phyloP scores from a whole-genome alignment of 2,797 vertebrate genomes.

The Melanotaenia boesemani region DNA sequence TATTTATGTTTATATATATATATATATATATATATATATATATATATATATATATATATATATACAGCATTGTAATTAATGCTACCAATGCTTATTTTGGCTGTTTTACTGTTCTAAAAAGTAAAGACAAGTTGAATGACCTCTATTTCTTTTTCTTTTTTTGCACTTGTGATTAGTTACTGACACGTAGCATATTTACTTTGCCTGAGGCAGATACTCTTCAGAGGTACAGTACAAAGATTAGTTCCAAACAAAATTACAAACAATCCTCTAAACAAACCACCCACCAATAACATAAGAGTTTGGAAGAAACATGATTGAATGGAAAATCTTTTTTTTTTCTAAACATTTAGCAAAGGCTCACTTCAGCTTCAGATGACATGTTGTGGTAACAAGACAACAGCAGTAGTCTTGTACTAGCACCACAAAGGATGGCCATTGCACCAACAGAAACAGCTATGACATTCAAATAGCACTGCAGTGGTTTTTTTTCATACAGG shows the following conservation, averaged over 20 bases:
- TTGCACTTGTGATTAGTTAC: conserved; percentile 51
- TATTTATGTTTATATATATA: too few species aligned
- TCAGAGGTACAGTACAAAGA: conserved; percentile 76
- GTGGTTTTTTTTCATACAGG: conserved; percentile 47
- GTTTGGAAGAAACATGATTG: conserved; percentile 33
- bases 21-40: too few species aligned
- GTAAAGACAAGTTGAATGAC: conserved; percentile 50
- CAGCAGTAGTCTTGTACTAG: conserved; percentile 52
- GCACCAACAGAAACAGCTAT: conserved; percentile 66
- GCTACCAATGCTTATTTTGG: conserved; percentile 12
- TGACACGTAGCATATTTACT: conserved; percentile 48
- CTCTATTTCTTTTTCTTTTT: conserved; percentile 49
- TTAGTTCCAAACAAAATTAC: conserved; percentile 62
- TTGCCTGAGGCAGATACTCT: conserved; percentile 62
- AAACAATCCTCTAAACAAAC: conserved; percentile 42
- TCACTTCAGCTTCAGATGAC: conserved; percentile 43
- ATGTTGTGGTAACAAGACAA: conserved; percentile 51
- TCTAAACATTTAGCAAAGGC: conserved; percentile 30
- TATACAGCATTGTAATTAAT: conserved; percentile 20
- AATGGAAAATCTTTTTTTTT: conserved; percentile 22
- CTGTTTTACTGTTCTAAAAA: conserved; percentile 52
- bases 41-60: conserved; percentile 4
- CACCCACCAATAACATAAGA: conserved; percentile 48
- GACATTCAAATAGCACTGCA: conserved; percentile 75
- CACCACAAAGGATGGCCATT: conserved; percentile 68